Evolutionary conservation across 2,113 vertebrate genomes (phyloP), one percentile per base, ranked within the genome.

Genomic region (Cinclus mexicanus): DNA sequence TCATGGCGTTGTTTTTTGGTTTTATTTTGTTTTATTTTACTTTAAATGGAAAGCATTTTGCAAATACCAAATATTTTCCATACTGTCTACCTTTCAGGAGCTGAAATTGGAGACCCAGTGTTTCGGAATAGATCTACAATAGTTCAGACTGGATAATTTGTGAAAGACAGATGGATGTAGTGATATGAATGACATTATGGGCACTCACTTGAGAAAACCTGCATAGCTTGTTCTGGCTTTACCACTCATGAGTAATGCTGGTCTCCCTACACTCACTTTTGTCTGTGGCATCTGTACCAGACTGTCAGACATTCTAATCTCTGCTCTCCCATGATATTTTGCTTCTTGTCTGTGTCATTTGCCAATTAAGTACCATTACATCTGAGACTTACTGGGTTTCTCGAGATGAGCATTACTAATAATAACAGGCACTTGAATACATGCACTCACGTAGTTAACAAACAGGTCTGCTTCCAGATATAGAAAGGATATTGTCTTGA

Each of bases 191-290:
- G 42, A 71, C 50, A 77, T 82, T 68, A 77, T 42, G 59, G 87
- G 53, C 64, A 37, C 47, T 88, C 59, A 22, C 25, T 93, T 79
- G 39, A 84, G 55, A 57, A 61, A 85, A 90, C 93, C 85, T 93
- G 95, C 55, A 23, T 85, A 52, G 56, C 94, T 82, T 93, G 90
- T 92, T 95, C 57, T 87, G 77, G 29, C 84, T 91, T 86, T 53
- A 41, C 12, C 11, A 2, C 56, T 83, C 71, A 47, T 87, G 78
- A 91, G 52, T 91, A 91, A 91, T 85, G 35, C 60, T 53, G 4
- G 47, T 77, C 47, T 94, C 87, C 53, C 57, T 50, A 22, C 39
- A 23, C 39, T 85, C 39, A 23, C 39, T 85, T 87, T 13, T 63
- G 82, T 50, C 87, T 92, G 65, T 84, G 74, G 82, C 57, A 52